Conservation (phyloP, 2,888 invertebrate species). For the Phyto melanocephala region DNA sequence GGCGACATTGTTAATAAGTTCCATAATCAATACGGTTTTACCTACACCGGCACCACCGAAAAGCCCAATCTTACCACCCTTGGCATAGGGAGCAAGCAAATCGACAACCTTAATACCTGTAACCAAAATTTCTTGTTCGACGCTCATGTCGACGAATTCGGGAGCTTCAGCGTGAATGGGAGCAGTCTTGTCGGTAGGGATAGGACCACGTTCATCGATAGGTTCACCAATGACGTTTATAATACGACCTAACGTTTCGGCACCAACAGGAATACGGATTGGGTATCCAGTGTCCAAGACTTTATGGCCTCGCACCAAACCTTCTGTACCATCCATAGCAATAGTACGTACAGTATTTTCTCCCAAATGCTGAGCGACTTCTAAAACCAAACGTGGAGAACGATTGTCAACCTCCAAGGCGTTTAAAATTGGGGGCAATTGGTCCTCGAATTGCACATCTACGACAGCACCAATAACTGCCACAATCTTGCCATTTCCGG, state of each 20-base stretch:
- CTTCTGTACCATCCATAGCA: constrained; percentile 96
- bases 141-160: constrained; percentile 94
- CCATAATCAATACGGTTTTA: constrained; percentile 97
- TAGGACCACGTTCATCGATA: constrained; percentile 92
- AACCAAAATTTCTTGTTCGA: constrained; percentile 92
- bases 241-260: constrained; percentile 92
- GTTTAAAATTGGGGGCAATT: constrained; percentile 94
- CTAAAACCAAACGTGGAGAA: constrained; percentile 87
- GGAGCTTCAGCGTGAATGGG: constrained; percentile 94
- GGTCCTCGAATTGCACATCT: constrained; percentile 95
- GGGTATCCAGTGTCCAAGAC: constrained; percentile 91
- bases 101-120: constrained; percentile 95
- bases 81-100: constrained; percentile 92
- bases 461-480: constrained; percentile 98
- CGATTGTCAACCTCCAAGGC: constrained; percentile 94
- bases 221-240: constrained; percentile 92
- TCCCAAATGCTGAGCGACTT: constrained; percentile 90
- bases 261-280: constrained; percentile 94
- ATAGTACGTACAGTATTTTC: constrained; percentile 93
- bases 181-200: constrained; percentile 86
- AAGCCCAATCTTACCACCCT: constrained; percentile 95
- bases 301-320: constrained; percentile 89
- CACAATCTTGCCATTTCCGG: constrained; percentile 81
- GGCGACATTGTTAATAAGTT: constrained; percentile 95
- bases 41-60: constrained; percentile 97